Evolutionary conservation across 2,888 invertebrate species (phyloP).

Genomic region (Drosophila incognita): DNA sequence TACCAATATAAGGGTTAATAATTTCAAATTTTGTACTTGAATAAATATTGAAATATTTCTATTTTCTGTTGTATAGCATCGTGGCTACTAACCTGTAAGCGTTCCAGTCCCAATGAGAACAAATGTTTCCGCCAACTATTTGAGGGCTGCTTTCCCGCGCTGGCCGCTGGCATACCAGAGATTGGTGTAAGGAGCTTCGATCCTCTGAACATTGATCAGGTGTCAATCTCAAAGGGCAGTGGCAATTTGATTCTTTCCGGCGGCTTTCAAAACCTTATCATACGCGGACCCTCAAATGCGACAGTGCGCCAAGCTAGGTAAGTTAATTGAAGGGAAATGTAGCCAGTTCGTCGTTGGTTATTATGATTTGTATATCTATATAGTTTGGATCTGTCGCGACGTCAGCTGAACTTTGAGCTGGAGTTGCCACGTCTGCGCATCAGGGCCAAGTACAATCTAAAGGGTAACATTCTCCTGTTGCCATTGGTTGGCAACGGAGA

Average conservation of each 20-base stretch:
- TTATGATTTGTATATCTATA: conserved; percentile 16
- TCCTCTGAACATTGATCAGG: conserved; percentile 86
- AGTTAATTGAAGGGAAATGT: background rate
- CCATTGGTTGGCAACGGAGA: conserved; percentile 87
- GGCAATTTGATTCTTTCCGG: conserved; percentile 86
- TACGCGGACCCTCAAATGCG: conserved; percentile 87
- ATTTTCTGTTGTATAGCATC: conserved; percentile 83
- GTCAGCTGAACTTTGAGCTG: conserved; percentile 86
- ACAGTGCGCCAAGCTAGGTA: conserved; percentile 84
- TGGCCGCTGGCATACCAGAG: conserved; percentile 87
- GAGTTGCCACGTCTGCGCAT: conserved; percentile 86
- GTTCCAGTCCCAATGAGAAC: conserved; percentile 86
- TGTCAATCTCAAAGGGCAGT: conserved; percentile 86
- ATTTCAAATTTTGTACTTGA: background rate
- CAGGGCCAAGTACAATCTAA: conserved; percentile 87
- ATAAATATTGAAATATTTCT: background rate
- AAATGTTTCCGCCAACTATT: conserved; percentile 86
- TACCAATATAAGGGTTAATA: background rate
- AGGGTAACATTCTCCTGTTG: conserved; percentile 87
- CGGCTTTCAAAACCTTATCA: conserved; percentile 86
- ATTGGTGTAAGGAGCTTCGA: conserved; percentile 87
- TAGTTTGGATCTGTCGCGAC: conserved; percentile 86
- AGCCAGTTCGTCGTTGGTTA: background rate
- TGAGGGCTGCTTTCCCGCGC: conserved; percentile 86
- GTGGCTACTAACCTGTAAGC: conserved; percentile 86